These are phyloP conservation scores for Capreolus pygargus DNA, from an alignment of 2,113 vertebrate genomes.

Conservation along the genomic window DNA sequence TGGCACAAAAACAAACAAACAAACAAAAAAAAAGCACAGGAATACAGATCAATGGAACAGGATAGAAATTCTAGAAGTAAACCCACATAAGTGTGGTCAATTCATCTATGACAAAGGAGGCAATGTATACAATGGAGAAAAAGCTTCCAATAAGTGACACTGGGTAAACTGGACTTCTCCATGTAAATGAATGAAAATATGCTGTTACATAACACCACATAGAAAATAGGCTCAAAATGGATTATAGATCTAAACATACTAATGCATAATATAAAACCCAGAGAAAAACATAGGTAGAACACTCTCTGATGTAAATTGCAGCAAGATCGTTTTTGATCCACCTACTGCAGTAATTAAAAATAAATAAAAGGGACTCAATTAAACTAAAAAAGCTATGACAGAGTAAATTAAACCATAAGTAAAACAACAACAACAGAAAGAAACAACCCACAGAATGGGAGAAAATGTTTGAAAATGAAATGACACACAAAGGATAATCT, in stretches of 20 bases:
- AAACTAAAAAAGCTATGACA: neutral
- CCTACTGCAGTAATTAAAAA: neutral
- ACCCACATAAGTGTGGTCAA: neutral
- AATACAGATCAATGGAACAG: neutral
- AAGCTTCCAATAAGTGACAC: neutral
- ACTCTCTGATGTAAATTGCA: neutral
- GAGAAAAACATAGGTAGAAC: neutral
- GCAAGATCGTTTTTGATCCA: neutral
- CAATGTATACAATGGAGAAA: neutral
- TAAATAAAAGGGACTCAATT: neutral
- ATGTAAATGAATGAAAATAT: neutral
- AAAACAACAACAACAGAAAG: neutral
- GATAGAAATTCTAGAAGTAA: neutral
- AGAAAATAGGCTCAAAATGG: neutral
- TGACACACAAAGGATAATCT: neutral
- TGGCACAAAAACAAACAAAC: neutral
- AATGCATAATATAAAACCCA: neutral
- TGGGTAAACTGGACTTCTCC: neutral
- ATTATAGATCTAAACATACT: neutral
- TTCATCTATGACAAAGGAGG: neutral
- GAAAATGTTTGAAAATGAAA: neutral
- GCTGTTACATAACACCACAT: neutral
- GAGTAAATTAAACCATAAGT: neutral
- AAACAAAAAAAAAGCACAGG: no score
- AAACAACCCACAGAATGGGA: neutral